These are phyloP conservation scores for Eclectus roratus DNA, from an alignment of 2,113 vertebrate species.

Conservation along the genomic window DNA sequence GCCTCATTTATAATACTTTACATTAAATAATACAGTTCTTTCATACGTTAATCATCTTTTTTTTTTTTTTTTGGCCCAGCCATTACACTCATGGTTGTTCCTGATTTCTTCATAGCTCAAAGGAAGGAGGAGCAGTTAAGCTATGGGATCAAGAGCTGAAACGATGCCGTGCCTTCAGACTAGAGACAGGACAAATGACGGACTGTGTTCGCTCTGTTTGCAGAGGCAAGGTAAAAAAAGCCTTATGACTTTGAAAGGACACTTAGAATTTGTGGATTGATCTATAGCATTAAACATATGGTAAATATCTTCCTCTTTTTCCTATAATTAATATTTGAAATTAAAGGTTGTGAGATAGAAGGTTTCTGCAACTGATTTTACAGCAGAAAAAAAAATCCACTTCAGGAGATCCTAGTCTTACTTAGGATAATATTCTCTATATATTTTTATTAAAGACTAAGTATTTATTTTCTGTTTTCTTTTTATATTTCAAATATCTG, in stretches of 20 bases:
- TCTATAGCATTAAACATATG: not conserved
- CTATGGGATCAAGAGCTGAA: constrained; percentile 97
- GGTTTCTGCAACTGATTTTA: not conserved
- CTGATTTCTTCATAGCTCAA: constrained; percentile 78
- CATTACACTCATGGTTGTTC: not conserved
- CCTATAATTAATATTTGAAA: not conserved
- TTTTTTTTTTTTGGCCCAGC: not conserved
- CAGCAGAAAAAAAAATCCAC: not conserved
- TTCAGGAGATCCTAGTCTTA: not conserved
- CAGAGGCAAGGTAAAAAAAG: constrained; percentile 86
- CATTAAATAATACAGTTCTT: not conserved
- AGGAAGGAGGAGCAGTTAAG: constrained; percentile 95
- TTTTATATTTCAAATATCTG: not conserved
- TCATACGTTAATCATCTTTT: not conserved
- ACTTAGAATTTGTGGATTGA: not conserved
- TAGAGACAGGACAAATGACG: constrained; percentile 91
- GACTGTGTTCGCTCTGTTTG: constrained; percentile 95
- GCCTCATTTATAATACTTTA: not conserved
- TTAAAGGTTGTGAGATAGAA: not conserved
- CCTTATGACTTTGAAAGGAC: not conserved
- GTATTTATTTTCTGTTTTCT: not conserved
- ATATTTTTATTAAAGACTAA: not conserved
- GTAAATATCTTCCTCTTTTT: not conserved
- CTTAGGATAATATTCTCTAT: not conserved
- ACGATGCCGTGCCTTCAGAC: constrained; percentile 90